Base-by-base conservation (phyloP, 2,888 invertebrate species). In the Xestia ashworthii region DNA sequence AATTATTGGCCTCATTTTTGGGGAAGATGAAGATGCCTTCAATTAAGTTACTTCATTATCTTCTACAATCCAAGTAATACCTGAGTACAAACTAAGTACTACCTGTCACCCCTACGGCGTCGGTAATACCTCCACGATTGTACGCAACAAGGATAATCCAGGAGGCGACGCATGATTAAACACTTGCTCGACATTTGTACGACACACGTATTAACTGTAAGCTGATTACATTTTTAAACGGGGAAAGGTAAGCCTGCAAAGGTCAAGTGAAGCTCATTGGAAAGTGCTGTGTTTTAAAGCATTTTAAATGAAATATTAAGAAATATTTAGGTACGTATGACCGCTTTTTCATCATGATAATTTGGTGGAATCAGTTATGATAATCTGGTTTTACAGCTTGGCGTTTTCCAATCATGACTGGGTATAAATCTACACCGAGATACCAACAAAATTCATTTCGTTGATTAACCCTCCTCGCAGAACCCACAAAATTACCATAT, bases 101-200 rank as follows among this genome's bases (percentile, higher is more conserved):
- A 70, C 14, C 32, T 41, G n/a, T 12, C 58, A 70, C 12, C 46
- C 74, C 60, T 64, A 50, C n/a, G 25, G n/a, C 46, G 62, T 38
- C 22, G 0, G 65, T 78, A 85, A 87, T 78, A 69, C 55, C 46
- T 68, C 65, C 38, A 46, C 67, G 62, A 78, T 67, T 78, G 55
- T 67, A 58, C 67, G 44, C 71, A 48, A 71, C 71, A 41, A 48
- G 71, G 80, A 80, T 88, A 79, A 88, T 84, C 74, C 82, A 50
- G 64, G 65, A 69, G 53, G 44, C 71, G 66, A 44, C 78, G 67
- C 66, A 74, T 84, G 82, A 85, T 83, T 87, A 87, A 80, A 81
- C 74, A 83, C 81, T 84, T 76, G 71, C 72, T 79, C 79, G 64
- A 74, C 71, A 67, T 38, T 84, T 81, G 74, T 78, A 69, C 53